phyloP scores from a whole-genome alignment of 2,888 invertebrate genomes.

The Syritta pipiens region DNA sequence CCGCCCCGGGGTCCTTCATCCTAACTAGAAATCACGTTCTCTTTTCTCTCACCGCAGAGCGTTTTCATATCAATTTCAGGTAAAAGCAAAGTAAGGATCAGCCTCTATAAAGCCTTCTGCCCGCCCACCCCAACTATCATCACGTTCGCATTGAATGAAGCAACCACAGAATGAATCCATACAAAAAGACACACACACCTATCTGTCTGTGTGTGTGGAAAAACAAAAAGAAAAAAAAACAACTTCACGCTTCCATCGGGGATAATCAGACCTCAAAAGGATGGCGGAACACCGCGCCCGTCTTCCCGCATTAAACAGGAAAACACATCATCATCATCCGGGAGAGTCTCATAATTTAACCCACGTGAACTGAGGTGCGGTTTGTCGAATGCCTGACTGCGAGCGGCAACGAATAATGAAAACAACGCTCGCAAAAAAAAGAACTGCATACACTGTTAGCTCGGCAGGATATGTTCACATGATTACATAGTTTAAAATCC shows the following conservation, averaged over 20 bases:
- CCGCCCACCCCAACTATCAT: not conserved
- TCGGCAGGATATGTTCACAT: constrained; percentile 40
- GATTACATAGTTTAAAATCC: constrained; percentile 53
- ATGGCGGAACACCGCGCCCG: not conserved
- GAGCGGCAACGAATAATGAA: constrained; percentile 19
- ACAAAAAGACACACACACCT: not conserved
- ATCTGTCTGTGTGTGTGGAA: too few relatives aligned
- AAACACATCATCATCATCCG: constrained; percentile 32
- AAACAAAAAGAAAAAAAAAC: too few relatives aligned
- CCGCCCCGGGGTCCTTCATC: too few relatives aligned
- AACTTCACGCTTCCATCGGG: constrained; percentile 1
- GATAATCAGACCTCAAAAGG: constrained; percentile 19
- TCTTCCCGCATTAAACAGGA: not conserved
- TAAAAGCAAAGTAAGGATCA: not conserved
- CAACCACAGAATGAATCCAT: not conserved
- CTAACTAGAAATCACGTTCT: not conserved
- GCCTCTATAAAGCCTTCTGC: constrained; percentile 3
- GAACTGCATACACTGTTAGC: constrained; percentile 26
- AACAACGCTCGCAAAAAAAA: constrained; percentile 18
- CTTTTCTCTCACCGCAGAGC: not conserved
- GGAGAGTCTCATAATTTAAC: constrained; percentile 37
- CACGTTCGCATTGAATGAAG: constrained; percentile 6
- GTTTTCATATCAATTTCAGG: constrained; percentile 17
- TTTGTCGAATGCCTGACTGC: not conserved
- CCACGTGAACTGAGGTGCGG: constrained; percentile 24